Evolutionary conservation across 2,888 invertebrate species (phyloP).

Genomic region (Morpho deidamia): DNA sequence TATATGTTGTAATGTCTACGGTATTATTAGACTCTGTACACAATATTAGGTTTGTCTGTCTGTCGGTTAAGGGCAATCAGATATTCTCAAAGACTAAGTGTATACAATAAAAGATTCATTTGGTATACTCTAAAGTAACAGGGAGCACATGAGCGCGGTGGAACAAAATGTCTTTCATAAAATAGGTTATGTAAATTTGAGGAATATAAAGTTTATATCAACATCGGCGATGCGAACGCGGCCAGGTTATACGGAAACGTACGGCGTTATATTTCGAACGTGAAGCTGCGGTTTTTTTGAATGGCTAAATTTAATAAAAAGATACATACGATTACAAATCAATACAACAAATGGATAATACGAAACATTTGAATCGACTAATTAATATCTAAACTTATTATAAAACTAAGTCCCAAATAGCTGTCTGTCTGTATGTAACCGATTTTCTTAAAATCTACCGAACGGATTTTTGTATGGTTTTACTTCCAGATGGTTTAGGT

Average conservation of each 20-base stretch:
- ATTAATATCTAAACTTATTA: no score
- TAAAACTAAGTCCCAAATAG: no score
- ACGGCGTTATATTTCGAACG: conserved; percentile 23
- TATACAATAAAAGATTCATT: conserved; percentile 13
- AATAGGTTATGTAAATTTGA: conserved; percentile 61
- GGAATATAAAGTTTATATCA: conserved; percentile 59
- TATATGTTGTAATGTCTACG: no score
- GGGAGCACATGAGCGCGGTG: conserved; percentile 20
- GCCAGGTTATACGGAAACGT: conserved; percentile 43
- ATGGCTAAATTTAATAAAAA: no score
- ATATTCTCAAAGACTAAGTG: not conserved
- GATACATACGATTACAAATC: no score
- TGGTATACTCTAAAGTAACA: conserved; percentile 3
- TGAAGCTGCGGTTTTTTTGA: not conserved
- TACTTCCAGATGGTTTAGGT: no score
- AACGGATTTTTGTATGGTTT: no score
- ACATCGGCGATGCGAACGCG: conserved; percentile 46
- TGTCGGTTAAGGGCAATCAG: not conserved
- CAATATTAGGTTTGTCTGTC: not conserved
- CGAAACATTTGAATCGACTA: no score
- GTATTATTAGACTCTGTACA: no score
- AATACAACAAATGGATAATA: no score
- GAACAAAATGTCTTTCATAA: conserved; percentile 36
- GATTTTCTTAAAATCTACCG: no score
- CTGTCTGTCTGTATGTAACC: no score